A percentile compares a stretch with the other conserved stretches of the same genome.
Evolutionary conservation across 2,888 invertebrate genomes (phyloP).

Genomic region (Linyphia triangularis): DNA sequence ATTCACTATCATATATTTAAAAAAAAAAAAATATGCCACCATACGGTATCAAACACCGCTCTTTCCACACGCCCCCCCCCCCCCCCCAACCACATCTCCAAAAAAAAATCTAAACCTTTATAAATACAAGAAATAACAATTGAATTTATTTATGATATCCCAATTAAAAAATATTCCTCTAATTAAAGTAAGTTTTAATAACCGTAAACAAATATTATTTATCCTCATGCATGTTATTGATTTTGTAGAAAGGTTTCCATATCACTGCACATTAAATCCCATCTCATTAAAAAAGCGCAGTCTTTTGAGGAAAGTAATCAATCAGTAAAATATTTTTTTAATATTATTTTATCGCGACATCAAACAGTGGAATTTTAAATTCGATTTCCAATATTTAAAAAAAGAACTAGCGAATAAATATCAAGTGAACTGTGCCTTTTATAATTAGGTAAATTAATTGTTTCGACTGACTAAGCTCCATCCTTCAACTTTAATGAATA

Average conservation of each 20-base stretch:
- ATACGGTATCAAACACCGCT: too few relatives aligned
- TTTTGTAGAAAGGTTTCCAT: background rate
- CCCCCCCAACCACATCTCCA: background rate
- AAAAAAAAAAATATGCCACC: too few relatives aligned
- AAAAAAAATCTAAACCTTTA: background rate
- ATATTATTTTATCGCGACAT: background rate
- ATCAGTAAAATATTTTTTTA: background rate
- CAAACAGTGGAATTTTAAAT: background rate
- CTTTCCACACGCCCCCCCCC: too few relatives aligned
- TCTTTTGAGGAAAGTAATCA: background rate
- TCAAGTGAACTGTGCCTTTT: background rate
- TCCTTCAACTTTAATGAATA: too few relatives aligned
- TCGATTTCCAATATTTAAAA: background rate
- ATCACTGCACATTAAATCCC: background rate
- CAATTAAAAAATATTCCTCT: background rate
- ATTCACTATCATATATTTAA: too few relatives aligned
- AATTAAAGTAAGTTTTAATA: background rate
- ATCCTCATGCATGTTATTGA: background rate
- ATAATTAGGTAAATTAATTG: background rate
- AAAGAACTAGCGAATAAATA: background rate
- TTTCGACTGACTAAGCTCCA: background rate
- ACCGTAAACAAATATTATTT: background rate
- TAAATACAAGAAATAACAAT: too few relatives aligned
- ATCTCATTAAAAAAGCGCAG: background rate
- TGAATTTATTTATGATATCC: too few relatives aligned